Base-by-base conservation (phyloP, 2,888 invertebrate species). In the Drosophila colorata region DNA sequence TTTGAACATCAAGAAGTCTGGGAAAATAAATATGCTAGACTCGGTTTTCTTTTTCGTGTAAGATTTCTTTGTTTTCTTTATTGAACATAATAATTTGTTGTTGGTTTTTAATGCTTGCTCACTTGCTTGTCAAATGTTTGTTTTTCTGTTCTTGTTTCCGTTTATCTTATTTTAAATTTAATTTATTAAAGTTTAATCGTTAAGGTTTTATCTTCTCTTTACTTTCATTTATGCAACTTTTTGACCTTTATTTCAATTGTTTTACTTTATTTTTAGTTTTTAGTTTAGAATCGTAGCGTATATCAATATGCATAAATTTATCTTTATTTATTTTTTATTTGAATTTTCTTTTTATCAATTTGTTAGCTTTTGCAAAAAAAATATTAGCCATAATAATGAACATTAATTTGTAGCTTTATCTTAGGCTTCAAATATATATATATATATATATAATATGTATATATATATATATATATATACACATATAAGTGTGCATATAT, bases 11-110 rank as follows among this genome's bases (percentile, higher is more conserved):
- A 23, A 35, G 5, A 33, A 20, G 14, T 3, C 25, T n/a, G 18
- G 35, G 11, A 16, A 35, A 55, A 47, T 35, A 20, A 40, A 28
- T 63, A 47, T 11, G 11, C 25, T 11, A 2, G 2, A 23, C 20
- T 13, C 23, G 20, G 14, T 46, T 41, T 56, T 66, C 52, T 55
- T 57, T 72, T 84, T 79, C 53, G 77, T 86, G 68, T 83, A 78
- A 88, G 89, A 78, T 87, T 80, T 80, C 74, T 38, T 66, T 76
- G 73, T 86, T 82, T 80, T 90, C 79, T 90, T 91, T 90, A 91
- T 90, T 90, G 91, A 91, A 91, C 91, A 91, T 91, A 91, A 90
- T 91, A 84, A 83, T 76, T 86, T 89, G 75, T 74, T 71, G 74
- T 77, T 78, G 73, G 28, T 59, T 82, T 83, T 85, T 80, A 76